Conservation (phyloP, 2,797 vertebrate genomes). For the Miichthys miiuy region DNA sequence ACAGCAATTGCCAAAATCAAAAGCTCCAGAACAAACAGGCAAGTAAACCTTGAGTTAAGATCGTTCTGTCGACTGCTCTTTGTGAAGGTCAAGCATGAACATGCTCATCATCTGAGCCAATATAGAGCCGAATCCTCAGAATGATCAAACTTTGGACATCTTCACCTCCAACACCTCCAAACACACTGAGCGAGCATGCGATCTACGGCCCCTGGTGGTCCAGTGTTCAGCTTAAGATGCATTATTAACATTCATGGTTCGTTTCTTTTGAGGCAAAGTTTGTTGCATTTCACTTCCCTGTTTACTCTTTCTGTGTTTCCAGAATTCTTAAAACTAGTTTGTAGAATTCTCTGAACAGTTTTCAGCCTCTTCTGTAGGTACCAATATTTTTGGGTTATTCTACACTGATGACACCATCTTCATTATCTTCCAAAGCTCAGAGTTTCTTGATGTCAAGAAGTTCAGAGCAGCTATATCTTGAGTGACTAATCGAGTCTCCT, state of each 20-base stretch:
- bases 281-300: too few relatives aligned
- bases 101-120: not conserved
- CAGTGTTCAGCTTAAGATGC: not conserved
- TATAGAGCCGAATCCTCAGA: not conserved
- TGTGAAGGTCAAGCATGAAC: not conserved
- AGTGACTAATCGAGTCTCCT: not conserved
- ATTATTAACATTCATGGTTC: too few relatives aligned
- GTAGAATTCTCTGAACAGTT: not conserved
- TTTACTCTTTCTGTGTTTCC: not conserved
- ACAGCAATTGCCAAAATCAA: not conserved
- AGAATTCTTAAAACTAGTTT: too few relatives aligned
- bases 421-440: not conserved
- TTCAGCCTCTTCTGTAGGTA: not conserved
- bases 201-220: not conserved
- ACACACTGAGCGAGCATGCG: not conserved
- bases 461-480: too few relatives aligned
- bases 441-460: not conserved
- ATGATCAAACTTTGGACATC: not conserved
- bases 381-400: too few relatives aligned
- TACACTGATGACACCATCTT: not conserved
- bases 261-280: too few relatives aligned
- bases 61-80: not conserved
- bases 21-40: constrained; percentile 4
- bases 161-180: not conserved
- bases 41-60: not conserved